phyloP scores from a whole-genome alignment of 2,797 vertebrate species.

The Semaprochilodus insignis region DNA sequence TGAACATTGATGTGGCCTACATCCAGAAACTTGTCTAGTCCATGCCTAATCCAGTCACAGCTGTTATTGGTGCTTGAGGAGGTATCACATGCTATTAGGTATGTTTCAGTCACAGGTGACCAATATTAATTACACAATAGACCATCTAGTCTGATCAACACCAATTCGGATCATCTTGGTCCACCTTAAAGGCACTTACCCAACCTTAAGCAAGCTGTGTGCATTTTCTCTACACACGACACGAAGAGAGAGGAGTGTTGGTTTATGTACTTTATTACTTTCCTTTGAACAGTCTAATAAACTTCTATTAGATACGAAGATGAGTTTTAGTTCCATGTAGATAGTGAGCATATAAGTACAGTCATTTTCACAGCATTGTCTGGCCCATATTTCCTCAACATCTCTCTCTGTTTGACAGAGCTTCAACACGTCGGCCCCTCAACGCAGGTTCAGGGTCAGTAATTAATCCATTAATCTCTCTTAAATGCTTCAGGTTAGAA shows the following conservation, averaged over 20 bases:
- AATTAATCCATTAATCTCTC: conserved; percentile 5
- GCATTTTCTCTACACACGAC: not conserved
- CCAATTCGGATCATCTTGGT: not conserved
- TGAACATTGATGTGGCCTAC: no score
- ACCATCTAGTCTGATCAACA: not conserved
- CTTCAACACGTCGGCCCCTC: conserved; percentile 6
- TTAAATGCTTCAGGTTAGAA: conserved; percentile 19
- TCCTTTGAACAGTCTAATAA: conserved; percentile 79
- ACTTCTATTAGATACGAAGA: conserved; percentile 79
- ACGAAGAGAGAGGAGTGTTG: conserved; percentile 47
- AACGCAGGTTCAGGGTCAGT: conserved; percentile 14
- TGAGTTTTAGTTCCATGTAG: conserved; percentile 70
- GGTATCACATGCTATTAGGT: no score
- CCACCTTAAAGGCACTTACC: not conserved
- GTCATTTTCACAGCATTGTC: conserved; percentile 79
- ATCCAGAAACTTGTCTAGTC: no score
- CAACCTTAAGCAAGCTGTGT: not conserved
- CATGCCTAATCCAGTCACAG: no score
- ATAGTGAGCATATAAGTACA: conserved; percentile 76
- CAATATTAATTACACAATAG: not conserved
- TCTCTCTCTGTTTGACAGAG: conserved; percentile 52
- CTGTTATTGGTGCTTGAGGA: no score
- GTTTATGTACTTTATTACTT: conserved; percentile 78
- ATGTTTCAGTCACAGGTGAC: no score
- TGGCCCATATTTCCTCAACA: conserved; percentile 68